Evolutionary conservation across 2,888 invertebrate species (phyloP).

Genomic region (Eulithis prunata): DNA sequence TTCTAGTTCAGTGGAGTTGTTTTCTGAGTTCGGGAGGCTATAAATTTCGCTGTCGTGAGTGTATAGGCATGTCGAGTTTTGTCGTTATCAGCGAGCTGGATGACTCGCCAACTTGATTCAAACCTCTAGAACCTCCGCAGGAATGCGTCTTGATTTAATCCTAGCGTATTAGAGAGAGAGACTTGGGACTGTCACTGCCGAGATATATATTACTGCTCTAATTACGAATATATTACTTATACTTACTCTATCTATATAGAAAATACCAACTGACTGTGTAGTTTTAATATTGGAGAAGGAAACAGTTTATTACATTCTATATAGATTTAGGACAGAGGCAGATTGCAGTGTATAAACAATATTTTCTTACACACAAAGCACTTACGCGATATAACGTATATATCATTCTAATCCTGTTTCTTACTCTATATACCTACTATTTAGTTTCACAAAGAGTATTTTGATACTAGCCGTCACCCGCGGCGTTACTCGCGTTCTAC

Average conservation of each 20-base stretch:
- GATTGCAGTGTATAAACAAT: conserved; percentile 8
- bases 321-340: conserved; percentile 2
- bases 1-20: conserved; percentile 54
- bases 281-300: conserved; percentile 30
- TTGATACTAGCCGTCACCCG: too few relatives aligned
- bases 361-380: too few relatives aligned
- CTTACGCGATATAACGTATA: too few relatives aligned
- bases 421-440: too few relatives aligned
- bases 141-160: conserved; percentile 65
- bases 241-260: conserved; percentile 40
- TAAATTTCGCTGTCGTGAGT: conserved; percentile 54
- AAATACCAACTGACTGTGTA: conserved; percentile 32
- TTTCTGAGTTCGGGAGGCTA: conserved; percentile 56
- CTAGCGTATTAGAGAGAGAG: conserved; percentile 52
- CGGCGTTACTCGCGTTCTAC: too few relatives aligned
- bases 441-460: too few relatives aligned
- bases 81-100: conserved; percentile 42
- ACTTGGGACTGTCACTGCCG: conserved; percentile 54
- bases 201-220: conserved; percentile 61
- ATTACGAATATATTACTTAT: conserved; percentile 60
- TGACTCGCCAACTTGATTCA: conserved; percentile 32
- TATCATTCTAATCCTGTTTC: too few relatives aligned
- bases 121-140: conserved; percentile 54
- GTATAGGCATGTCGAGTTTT: conserved; percentile 40
- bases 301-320: conserved; percentile 14